Base-by-base conservation (phyloP, 2,888 invertebrate species). In the Leucophenga montana region DNA sequence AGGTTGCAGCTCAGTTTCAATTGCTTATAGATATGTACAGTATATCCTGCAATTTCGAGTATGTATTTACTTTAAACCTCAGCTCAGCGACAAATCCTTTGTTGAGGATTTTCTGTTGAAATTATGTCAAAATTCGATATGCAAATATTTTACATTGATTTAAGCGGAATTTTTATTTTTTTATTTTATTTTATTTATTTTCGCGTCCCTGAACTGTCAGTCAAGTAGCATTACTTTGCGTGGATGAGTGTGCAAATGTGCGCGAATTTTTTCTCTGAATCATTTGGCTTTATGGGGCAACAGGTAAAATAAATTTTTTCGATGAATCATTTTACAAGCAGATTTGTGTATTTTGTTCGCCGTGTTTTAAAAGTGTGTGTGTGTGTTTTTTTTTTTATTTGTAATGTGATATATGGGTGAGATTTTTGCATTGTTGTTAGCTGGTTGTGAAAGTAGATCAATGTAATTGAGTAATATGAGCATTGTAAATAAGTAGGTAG, bases 251-350 rank as follows among this genome's bases (percentile, higher is more conserved):
- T 33, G 11, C 39, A 39, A 16, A 31, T 53, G 4, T 18, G 53
- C 20, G 53, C 6, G 14, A 18, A 20, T 61, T 39, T 18, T 14
- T 39, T 6, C 39, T 61, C 16, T 44, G 44, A 61, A 16, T 61
- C 61, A 39, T 61, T 33, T 44, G n/a, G 39, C 14, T 61, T 44
- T 39, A 61, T 44, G 61, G 61, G 61, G 16, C 61, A 33, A 3
- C 61, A 39, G 39, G 61, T 44, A 61, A 61, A 61, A 18, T 27
- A 8, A 39, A 33, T 59, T 59, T 33, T 39, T 39, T 39, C 18
- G 33, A 9, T 61, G 61, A 61, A 11, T 61, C 59, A 61, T 16
- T 61, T 39, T 39, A 39, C 39, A 39, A 5, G 8, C 39, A 39
- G 39, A 39, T 39, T 39, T 39, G 39, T 39, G 3, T 39, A 39